These are phyloP conservation scores for Poecilobothrus nobilitatus DNA, from an alignment of 2,888 invertebrate genomes.

Conservation along the genomic window DNA sequence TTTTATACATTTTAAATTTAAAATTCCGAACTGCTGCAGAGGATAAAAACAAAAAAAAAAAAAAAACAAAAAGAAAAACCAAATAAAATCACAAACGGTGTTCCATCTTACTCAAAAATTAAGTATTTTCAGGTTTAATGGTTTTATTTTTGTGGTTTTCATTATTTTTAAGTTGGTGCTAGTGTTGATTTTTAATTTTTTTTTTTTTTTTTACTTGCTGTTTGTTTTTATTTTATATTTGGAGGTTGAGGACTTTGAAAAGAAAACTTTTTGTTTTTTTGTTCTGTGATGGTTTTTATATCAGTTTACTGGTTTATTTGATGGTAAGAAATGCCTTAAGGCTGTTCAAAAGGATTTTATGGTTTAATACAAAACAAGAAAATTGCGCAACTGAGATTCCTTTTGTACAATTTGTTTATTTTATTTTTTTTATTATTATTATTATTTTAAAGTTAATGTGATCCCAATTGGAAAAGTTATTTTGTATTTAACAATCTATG, in stretches of 20 bases:
- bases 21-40: too few relatives aligned
- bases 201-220: too few relatives aligned
- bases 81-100: too few relatives aligned
- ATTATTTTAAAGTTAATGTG: background rate
- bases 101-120: too few relatives aligned
- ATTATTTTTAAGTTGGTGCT: background rate
- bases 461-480: background rate
- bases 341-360: background rate
- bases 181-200: background rate
- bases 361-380: background rate
- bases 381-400: background rate
- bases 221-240: too few relatives aligned
- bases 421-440: background rate
- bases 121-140: too few relatives aligned
- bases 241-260: background rate
- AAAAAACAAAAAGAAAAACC: too few relatives aligned
- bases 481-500: background rate
- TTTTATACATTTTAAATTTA: too few relatives aligned
- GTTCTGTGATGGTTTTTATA: background rate
- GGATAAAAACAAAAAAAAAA: too few relatives aligned
- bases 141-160: background rate
- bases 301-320: background rate
- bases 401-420: background rate
- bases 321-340: background rate
- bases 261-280: background rate